Percentiles rank a stretch among this genome's conserved stretches.
Evolutionary conservation across 1,140 invertebrate species (phyloP).

Genomic region (Drosophila nikananu): DNA sequence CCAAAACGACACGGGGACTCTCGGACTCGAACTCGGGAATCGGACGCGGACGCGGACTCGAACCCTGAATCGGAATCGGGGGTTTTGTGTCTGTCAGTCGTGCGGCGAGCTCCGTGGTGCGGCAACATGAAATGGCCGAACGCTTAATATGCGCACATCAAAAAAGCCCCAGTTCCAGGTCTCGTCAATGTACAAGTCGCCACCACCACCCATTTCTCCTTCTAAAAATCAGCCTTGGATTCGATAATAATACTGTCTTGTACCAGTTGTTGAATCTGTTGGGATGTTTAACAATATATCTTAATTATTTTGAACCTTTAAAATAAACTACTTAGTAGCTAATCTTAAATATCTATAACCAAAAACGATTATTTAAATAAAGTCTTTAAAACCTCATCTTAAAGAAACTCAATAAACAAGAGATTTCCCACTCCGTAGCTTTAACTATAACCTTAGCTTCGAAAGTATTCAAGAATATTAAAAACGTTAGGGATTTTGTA

Average conservation of each 20-base stretch:
- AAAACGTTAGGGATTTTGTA: too few relatives aligned
- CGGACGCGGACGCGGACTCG: conserved; percentile 41
- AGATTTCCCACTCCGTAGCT: too few relatives aligned
- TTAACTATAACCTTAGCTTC: too few relatives aligned
- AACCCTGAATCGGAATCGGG: conserved; percentile 33
- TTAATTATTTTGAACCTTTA: neutral
- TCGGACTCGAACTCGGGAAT: conserved; percentile 39
- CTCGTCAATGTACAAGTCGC: neutral
- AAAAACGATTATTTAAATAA: too few relatives aligned
- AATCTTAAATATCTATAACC: neutral
- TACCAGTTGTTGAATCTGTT: neutral
- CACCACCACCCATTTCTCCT: neutral
- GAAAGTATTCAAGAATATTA: neutral
- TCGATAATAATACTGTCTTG: too few relatives aligned
- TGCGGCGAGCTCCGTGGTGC: conserved; percentile 75
- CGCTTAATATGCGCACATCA: conserved; percentile 77
- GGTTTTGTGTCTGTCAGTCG: conserved; percentile 63
- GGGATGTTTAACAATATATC: too few relatives aligned
- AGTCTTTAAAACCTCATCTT: too few relatives aligned
- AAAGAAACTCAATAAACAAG: neutral
- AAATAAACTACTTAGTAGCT: neutral
- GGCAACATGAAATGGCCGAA: conserved; percentile 76
- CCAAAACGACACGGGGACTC: conserved; percentile 41
- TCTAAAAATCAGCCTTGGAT: conserved; percentile 4
- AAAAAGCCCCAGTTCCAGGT: conserved; percentile 11